phyloP scores from a whole-genome alignment of 2,113 vertebrate genomes.

The Rhodinocichla rosea region DNA sequence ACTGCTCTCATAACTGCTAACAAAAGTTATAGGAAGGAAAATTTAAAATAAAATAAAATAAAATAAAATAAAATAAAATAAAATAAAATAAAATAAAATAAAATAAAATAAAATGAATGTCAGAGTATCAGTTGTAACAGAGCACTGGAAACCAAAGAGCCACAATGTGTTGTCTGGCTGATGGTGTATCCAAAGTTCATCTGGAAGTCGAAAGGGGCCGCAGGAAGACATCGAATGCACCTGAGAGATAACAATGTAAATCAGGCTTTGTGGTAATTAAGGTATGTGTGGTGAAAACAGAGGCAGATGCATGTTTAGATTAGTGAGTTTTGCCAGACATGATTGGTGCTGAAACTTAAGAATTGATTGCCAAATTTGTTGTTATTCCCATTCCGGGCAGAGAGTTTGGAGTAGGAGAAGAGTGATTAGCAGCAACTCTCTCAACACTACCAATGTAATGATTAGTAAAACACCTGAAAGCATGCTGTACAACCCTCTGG shows the following conservation, averaged over 20 bases:
- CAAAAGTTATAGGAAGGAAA: background rate
- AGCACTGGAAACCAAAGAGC: background rate
- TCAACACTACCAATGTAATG: background rate
- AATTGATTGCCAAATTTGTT: slow-evolving; percentile 2
- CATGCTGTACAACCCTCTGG: background rate
- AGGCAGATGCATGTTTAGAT: slow-evolving; percentile 18
- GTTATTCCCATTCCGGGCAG: background rate
- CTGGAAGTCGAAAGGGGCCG: background rate
- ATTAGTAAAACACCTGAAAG: background rate
- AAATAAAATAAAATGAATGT: background rate
- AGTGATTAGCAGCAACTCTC: background rate
- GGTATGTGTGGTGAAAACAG: slow-evolving; percentile 8
- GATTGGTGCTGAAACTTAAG: background rate
- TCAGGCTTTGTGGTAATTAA: slow-evolving; percentile 11
- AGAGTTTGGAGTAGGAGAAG: background rate
- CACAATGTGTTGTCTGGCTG: background rate
- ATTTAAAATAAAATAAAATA: background rate
- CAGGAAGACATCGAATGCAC: background rate
- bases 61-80: too few relatives aligned
- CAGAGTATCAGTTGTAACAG: background rate
- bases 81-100: too few relatives aligned
- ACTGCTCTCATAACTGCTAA: background rate
- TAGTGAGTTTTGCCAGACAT: background rate
- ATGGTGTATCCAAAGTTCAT: background rate
- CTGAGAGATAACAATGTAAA: slow-evolving; percentile 2